phyloP scores from a whole-genome alignment of 53 echinoderm and acorn worm genomes.

The Temnopleurus reevesii region DNA sequence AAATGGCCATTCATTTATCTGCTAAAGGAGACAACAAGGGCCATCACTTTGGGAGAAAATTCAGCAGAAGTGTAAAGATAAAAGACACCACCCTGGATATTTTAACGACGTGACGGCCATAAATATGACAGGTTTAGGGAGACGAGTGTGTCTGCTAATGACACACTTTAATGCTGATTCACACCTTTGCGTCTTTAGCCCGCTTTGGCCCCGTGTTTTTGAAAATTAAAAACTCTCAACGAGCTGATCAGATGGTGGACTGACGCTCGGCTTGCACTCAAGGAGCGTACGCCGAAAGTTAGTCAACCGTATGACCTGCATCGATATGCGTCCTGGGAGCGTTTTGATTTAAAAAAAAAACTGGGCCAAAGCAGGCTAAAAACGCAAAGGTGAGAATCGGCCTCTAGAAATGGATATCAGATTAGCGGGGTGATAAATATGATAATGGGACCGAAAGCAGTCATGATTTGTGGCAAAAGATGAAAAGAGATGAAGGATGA shows the following conservation, averaged over 20 bases:
- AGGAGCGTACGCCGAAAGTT: too few relatives aligned
- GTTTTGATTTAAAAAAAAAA: too few relatives aligned
- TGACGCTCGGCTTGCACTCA: too few relatives aligned
- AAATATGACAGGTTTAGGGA: background rate
- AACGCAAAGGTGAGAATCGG: too few relatives aligned
- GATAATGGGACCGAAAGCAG: background rate
- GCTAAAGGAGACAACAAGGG: background rate
- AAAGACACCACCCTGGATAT: background rate
- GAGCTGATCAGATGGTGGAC: too few relatives aligned
- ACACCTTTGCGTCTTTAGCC: too few relatives aligned
- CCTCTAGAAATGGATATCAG: background rate
- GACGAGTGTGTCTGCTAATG: background rate
- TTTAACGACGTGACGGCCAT: background rate
- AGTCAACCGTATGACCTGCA: too few relatives aligned
- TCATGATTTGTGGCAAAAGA: background rate
- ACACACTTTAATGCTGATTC: too few relatives aligned
- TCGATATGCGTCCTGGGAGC: too few relatives aligned
- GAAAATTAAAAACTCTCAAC: too few relatives aligned
- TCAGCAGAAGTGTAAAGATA: background rate
- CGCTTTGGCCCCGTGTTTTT: too few relatives aligned
- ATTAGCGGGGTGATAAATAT: background rate
- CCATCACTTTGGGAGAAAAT: background rate
- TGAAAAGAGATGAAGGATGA: background rate
- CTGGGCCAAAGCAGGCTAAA: too few relatives aligned
- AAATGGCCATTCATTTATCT: background rate